phyloP scores from a whole-genome alignment of 2,113 vertebrate genomes.

The Muscicapa adusta region DNA sequence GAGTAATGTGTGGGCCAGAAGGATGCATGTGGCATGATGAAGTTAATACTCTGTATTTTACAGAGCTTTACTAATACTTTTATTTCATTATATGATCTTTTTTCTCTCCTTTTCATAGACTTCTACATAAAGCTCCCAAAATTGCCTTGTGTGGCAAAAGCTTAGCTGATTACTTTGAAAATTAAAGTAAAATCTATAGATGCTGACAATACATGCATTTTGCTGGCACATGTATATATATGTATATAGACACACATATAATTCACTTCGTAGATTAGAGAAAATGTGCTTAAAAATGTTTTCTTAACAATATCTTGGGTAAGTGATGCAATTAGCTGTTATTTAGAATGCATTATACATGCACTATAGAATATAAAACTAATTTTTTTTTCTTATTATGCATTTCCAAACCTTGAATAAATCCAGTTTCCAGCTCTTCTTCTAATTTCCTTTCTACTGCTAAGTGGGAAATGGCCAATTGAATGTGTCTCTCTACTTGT shows the following conservation, averaged over 20 bases:
- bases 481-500: neutral
- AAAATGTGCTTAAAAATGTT: neutral
- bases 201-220: neutral
- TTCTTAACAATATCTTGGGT: neutral
- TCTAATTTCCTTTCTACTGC: neutral
- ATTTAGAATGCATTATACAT: neutral
- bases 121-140: neutral
- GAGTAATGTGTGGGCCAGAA: neutral
- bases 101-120: neutral
- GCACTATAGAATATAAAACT: neutral
- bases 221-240: neutral
- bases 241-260: neutral
- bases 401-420: neutral
- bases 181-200: neutral
- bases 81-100: neutral
- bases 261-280: neutral
- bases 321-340: neutral
- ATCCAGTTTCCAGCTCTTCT: neutral
- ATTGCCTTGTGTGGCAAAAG: neutral
- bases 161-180: neutral
- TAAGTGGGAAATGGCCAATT: neutral
- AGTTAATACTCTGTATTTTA: neutral
- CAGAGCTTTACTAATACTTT: neutral
- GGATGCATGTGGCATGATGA: neutral
- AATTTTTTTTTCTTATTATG: neutral